phyloP scores from a whole-genome alignment of 2,888 invertebrate genomes.

The Cephus runcator region DNA sequence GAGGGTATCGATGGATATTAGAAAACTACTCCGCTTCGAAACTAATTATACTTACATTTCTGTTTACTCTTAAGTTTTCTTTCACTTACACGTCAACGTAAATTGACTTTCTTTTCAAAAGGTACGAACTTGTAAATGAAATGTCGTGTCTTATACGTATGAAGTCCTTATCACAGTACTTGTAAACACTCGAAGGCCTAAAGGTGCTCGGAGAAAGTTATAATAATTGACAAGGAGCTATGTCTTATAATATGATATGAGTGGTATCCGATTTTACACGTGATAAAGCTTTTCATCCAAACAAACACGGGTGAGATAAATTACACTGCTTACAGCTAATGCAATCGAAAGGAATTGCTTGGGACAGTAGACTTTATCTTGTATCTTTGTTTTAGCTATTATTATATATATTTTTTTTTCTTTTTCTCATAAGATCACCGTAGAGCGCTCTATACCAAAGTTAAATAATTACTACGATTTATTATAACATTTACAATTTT shows the following conservation, averaged over 20 bases:
- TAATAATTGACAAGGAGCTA: background rate
- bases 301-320: slow-evolving; percentile 25
- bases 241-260: too few relatives aligned
- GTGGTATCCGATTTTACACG: too few relatives aligned
- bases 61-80: background rate
- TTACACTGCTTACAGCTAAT: slow-evolving; percentile 48
- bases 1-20: too few relatives aligned
- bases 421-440: slow-evolving; percentile 19
- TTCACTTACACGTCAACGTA: background rate
- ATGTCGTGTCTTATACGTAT: too few relatives aligned
- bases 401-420: background rate
- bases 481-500: slow-evolving; percentile 43
- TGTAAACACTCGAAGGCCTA: background rate
- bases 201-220: background rate
- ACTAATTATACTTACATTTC: background rate
- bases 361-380: slow-evolving; percentile 32
- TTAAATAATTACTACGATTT: slow-evolving; percentile 48
- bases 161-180: too few relatives aligned
- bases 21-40: background rate
- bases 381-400: slow-evolving; percentile 14
- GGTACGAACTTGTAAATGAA: background rate
- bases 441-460: slow-evolving; percentile 63
- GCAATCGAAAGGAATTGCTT: slow-evolving; percentile 44
- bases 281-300: background rate
- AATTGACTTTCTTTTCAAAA: background rate